phyloP scores from a whole-genome alignment of 1,140 invertebrate species.

The Cydia strobilella region DNA sequence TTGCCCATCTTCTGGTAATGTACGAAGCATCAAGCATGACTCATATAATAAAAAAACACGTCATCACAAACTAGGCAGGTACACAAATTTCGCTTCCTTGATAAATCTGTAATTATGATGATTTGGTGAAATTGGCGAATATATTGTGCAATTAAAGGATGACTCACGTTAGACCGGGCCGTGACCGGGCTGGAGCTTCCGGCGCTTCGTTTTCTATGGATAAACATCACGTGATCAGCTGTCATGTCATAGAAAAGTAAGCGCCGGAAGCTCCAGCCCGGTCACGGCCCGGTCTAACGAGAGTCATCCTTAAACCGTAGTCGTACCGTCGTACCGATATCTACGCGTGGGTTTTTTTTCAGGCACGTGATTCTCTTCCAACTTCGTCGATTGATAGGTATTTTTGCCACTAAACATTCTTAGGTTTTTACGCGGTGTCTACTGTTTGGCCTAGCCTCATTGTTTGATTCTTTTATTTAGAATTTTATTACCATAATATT shows the following conservation, averaged over 20 bases:
- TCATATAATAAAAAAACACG: not conserved
- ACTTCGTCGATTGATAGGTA: too few species aligned
- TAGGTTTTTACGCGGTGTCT: not conserved
- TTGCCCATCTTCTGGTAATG: not conserved
- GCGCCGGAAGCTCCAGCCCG: too few species aligned
- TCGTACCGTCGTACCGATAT: too few species aligned
- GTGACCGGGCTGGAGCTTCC: too few species aligned
- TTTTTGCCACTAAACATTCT: not conserved
- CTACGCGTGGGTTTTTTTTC: too few species aligned
- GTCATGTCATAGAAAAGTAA: too few species aligned
- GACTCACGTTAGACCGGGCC: too few species aligned
- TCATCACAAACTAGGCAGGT: not conserved
- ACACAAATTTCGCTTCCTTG: not conserved
- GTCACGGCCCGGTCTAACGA: too few species aligned
- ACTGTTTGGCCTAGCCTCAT: not conserved
- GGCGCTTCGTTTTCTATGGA: too few species aligned
- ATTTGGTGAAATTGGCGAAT: not conserved
- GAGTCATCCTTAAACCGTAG: too few species aligned
- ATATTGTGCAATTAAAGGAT: not conserved
- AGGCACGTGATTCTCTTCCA: too few species aligned
- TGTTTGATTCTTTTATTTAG: not conserved
- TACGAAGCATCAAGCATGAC: not conserved
- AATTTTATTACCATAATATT: not conserved
- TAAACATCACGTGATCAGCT: too few species aligned
- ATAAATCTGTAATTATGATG: not conserved